Conservation (phyloP, 2,888 invertebrate genomes). For the Carterocephalus palaemon region DNA sequence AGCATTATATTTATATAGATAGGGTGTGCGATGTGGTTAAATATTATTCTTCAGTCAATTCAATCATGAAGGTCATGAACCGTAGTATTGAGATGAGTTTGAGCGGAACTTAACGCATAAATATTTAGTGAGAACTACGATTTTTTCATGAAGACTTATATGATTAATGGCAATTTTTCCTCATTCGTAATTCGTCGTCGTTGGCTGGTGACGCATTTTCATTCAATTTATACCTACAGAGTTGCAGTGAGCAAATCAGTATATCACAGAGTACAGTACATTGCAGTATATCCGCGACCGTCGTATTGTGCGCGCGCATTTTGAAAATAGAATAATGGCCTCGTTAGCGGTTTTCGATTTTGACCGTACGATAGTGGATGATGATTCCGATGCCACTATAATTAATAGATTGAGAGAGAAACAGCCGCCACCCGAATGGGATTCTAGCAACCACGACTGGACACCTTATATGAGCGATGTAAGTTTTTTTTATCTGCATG, state of each 20-base stretch:
- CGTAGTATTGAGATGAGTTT: no score
- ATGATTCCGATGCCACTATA: constrained; percentile 68
- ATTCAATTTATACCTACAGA: constrained; percentile 8
- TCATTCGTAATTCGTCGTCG: no score
- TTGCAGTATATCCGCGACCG: constrained; percentile 9
- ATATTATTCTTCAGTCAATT: no score
- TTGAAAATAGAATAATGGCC: constrained; percentile 45
- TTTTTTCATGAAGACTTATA: no score
- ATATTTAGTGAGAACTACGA: no score
- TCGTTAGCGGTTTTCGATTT: constrained; percentile 69
- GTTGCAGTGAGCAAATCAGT: constrained; percentile 1
- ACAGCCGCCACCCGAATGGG: constrained; percentile 66
- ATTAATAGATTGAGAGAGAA: constrained; percentile 62
- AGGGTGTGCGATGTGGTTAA: no score
- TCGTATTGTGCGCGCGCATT: constrained; percentile 40
- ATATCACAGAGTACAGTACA: background rate
- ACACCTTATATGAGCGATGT: constrained; percentile 73
- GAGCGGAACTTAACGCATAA: no score
- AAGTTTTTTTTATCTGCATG: constrained; percentile 45
- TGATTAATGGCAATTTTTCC: no score
- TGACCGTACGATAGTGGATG: constrained; percentile 66
- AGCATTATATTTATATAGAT: no score
- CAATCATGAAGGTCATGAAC: no score
- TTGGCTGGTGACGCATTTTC: no score
- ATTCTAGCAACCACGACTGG: constrained; percentile 59